Evolutionary conservation across 1,140 invertebrate genomes (phyloP).

Genomic region (Lucilia sericata): DNA sequence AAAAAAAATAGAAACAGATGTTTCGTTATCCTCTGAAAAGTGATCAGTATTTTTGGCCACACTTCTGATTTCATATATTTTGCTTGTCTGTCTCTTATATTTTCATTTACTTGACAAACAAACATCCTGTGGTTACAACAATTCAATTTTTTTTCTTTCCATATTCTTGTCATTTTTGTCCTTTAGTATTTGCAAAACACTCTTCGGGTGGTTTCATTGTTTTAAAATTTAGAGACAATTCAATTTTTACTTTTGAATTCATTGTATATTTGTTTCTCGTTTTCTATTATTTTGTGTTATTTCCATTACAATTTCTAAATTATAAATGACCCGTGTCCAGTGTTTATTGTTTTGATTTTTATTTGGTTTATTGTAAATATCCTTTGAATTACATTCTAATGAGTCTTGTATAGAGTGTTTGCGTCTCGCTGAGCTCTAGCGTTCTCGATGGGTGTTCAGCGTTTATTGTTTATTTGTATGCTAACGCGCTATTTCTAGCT

Average conservation of each 20-base stretch:
- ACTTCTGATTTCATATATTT: constrained; percentile 26
- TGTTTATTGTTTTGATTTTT: background rate
- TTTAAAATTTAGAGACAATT: background rate
- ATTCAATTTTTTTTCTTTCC: constrained; percentile 13
- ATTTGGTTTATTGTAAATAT: constrained; percentile 27
- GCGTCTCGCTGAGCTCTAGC: background rate
- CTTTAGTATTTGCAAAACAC: constrained; percentile 37
- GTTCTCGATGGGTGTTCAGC: constrained; percentile 18
- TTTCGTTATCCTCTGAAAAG: constrained; percentile 28
- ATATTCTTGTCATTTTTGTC: background rate
- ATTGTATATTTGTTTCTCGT: background rate
- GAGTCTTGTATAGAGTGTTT: background rate
- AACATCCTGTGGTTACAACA: constrained; percentile 42
- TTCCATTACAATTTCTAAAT: background rate
- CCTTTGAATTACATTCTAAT: constrained; percentile 43
- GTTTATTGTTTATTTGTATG: too few relatives aligned
- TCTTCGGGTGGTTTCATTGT: constrained; percentile 10
- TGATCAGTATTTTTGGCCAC: constrained; percentile 43
- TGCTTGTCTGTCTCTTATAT: background rate
- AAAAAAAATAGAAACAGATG: constrained; percentile 26
- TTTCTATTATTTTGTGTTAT: background rate
- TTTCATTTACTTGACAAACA: constrained; percentile 30
- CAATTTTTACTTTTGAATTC: background rate
- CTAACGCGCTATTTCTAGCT: background rate
- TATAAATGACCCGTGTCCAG: constrained; percentile 43